Evolutionary conservation across 2,797 vertebrate species (phyloP).

Genomic region (Denticeps clupeoides): DNA sequence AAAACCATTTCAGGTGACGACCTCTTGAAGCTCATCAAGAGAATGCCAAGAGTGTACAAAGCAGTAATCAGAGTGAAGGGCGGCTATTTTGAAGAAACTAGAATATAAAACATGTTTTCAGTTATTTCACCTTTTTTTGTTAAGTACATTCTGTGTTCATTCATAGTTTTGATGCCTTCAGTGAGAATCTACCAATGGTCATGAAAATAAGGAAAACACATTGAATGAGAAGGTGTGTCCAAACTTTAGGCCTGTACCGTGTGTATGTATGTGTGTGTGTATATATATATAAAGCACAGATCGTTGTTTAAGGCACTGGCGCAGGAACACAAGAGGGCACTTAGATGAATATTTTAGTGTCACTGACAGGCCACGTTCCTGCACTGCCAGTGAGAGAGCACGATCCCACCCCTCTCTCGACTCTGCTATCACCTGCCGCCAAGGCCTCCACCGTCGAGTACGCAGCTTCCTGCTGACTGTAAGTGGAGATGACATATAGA

Average conservation of each 20-base stretch:
- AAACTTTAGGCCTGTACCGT: neutral
- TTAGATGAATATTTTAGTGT: constrained; percentile 6
- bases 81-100: no score
- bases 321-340: neutral
- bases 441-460: constrained; percentile 26
- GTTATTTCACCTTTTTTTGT: no score
- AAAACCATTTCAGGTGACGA: no score
- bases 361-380: constrained; percentile 1
- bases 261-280: neutral
- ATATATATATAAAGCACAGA: neutral
- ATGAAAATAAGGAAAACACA: no score
- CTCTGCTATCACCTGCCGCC: constrained; percentile 24
- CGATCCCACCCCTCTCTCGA: neutral
- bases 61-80: no score
- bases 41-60: no score
- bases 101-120: no score
- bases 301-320: neutral
- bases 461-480: constrained; percentile 33
- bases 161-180: no score
- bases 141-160: no score
- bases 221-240: no score
- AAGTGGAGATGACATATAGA: constrained; percentile 40
- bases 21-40: no score
- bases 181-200: no score
- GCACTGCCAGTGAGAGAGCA: neutral